Evolutionary conservation across 2,113 vertebrate species (phyloP), one percentile per base, ranked within the genome.

Genomic region (Pelodiscus sinensis): DNA sequence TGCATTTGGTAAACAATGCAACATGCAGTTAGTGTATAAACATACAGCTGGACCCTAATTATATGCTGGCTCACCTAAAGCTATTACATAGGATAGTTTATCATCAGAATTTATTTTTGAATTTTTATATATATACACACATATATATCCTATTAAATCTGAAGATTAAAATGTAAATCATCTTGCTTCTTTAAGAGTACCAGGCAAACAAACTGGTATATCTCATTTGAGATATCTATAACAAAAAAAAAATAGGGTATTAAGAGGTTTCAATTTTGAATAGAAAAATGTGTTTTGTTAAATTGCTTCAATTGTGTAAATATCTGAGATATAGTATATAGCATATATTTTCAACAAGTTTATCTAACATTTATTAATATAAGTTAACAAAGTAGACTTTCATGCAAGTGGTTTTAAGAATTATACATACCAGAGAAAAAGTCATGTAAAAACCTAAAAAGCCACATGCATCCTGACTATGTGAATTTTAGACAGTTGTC

Each of bases 381-480:
- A 89, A 94, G 85, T 85, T 55, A 92, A 9, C 85, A 25, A 54
- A 57, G 6, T 75, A 89, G 68, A 96, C 88, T 78, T 90, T 84
- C 54, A 31, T 84, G 82, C 4, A 52, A 85, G 50, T 85, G 86
- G 82, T 91, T 95, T 71, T 82, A 29, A 94, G 93, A 95, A 92
- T 90, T 94, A 95, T 98, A 98, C 97, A 95, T 98, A 98, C 98
- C 97, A 96, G 71, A 90, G 81, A 60, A 79, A 96, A 91, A 90
- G 90, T 94, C 82, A 97, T 10, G 84, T 94, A 97, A 98, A 98
- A 96, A 93, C 94, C 94, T 97, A 98, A 94, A 97, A 97, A 98
- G 95, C 92, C 89, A 97, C 98, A 98, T 98, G 98, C 98, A 98
- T 95, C 96, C 96, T 97, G 97, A 94, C 80, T 96, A 96, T 82